Evolutionary conservation across 2,888 invertebrate species (phyloP), one percentile per base, ranked within the genome.

Genomic region (Agrochola macilenta): DNA sequence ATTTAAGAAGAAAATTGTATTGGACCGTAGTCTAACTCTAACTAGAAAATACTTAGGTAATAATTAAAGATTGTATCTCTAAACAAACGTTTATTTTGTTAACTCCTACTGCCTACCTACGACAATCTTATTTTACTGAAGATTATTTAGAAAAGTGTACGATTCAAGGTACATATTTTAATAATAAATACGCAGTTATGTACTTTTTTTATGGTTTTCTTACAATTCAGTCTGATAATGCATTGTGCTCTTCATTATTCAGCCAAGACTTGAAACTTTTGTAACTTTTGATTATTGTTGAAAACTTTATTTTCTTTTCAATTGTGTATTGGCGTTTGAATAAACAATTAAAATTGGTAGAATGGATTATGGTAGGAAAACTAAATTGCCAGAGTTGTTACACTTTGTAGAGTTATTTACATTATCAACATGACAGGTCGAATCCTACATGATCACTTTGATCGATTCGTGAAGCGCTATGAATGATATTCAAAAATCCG

Each of bases 401-500:
- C 0, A 63, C 2, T 30, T 54, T 12, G 11, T 54, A 14, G 23
- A 54, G 5, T 20, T 11, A 61, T 77, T 57, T 64, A 26, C 8
- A n/a, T 39, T 26, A 60, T 30, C 23, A 57, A 60, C 14, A 17
- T 39, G 60, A 35, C 60, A 81, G 26, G 14, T 20, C 1, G 23
- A 65, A 73, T 71, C 26, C 52, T 39, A 52, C 20, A 58, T 63
- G 82, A 75, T 52, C 58, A 14, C 26, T 23, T 23, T 69, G 79
- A 83, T 79, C 49, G 79, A 81, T 81, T 78, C 14, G 61, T 61
- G 61, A 26, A 69, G 43, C n/a, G 14, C 69, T 65, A 30, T 71
- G 61, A 79, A 69, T 35, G 9, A 72, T 83, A 76, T 66, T 79
- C 9, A 70, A 84, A 84, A 79, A 30, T 57, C 49, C 49, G 58